Evolutionary conservation across 2,888 invertebrate species (phyloP), one percentile per base, ranked within the genome.

Genomic region (Muschampia plurimacula): DNA sequence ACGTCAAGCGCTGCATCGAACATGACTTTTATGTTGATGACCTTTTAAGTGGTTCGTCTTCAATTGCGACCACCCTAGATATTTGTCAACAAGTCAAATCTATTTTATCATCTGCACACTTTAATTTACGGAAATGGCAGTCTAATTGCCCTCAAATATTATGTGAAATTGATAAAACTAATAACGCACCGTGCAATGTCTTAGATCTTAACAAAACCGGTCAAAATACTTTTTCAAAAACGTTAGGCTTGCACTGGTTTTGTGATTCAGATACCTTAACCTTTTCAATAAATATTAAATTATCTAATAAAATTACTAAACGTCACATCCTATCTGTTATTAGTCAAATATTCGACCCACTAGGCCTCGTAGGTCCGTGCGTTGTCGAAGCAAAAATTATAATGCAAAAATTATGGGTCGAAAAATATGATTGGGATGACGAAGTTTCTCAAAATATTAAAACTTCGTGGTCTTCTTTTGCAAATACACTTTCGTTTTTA

Each of bases 351-450:
- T 65, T 46, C 36, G 44, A 65, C 46, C 36, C 66, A 28, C n/a
- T 66, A 15, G 66, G 66, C 10, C 67, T 68, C n/a, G 44, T 68
- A 7, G 76, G 72, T 2, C 81, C 79, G 1, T 78, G 77, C 22
- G 69, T 77, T n/a, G 73, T 79, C 0, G 67, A 74, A 62, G 78
- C 77, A 8, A 80, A 80, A 75, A 59, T 76, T 0, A 70, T 79
- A 9, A 69, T 79, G 69, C 81, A 79, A 60, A 32, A 66, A 39
- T 67, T 80, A 10, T 79, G 78, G 77, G 65, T 76, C 12, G 60
- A 62, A 8, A 74, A 78, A 71, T 72, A 59, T 64, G 13, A 64
- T 9, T 78, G 75, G 76, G 76, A 77, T 32, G 73, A 74, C 12
- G 68, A 71, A 57, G 74, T 82, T 7, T 66, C 81, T 8, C 1